phyloP scores from a whole-genome alignment of 2,888 invertebrate species.

The Drosophila anomelani region DNA sequence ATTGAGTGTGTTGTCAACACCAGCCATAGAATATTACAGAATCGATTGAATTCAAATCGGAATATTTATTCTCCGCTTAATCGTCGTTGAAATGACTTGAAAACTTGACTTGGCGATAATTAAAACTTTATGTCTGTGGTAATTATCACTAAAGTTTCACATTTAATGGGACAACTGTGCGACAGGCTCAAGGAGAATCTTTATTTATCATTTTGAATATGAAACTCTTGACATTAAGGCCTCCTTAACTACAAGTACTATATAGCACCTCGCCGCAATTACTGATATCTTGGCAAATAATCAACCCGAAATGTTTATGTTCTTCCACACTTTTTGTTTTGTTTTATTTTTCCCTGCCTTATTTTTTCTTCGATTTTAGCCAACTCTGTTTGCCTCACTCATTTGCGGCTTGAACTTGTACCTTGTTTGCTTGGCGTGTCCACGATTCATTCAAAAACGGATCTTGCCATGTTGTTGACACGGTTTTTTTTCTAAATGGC shows the following conservation, averaged over 20 bases:
- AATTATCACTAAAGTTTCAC: constrained; percentile 23
- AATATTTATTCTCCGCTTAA: constrained; percentile 44
- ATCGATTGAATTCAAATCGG: constrained; percentile 33
- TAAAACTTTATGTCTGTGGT: constrained; percentile 41
- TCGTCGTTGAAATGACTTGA: constrained; percentile 56
- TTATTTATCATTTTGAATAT: neutral
- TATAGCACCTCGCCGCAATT: constrained; percentile 56
- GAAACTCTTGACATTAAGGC: constrained; percentile 4
- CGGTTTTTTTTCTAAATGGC: constrained; percentile 43
- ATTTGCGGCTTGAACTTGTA: constrained; percentile 74
- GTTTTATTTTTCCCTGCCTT: constrained; percentile 9
- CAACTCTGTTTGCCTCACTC: constrained; percentile 60
- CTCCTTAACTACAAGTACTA: neutral
- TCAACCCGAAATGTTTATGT: constrained; percentile 30
- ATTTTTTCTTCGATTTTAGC: constrained; percentile 36
- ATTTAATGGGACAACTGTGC: constrained; percentile 9
- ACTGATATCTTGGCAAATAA: constrained; percentile 62
- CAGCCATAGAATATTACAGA: constrained; percentile 23
- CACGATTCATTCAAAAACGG: constrained; percentile 71
- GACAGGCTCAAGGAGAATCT: neutral
- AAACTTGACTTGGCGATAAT: constrained; percentile 38
- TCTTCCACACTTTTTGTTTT: constrained; percentile 35
- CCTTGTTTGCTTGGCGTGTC: constrained; percentile 63
- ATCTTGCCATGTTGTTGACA: constrained; percentile 66
- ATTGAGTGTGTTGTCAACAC: constrained; percentile 70